A percentile compares a stretch with the other conserved stretches of the same genome.
Conservation (phyloP, 2,113 vertebrate genomes). For the Cichladusa arquata region DNA sequence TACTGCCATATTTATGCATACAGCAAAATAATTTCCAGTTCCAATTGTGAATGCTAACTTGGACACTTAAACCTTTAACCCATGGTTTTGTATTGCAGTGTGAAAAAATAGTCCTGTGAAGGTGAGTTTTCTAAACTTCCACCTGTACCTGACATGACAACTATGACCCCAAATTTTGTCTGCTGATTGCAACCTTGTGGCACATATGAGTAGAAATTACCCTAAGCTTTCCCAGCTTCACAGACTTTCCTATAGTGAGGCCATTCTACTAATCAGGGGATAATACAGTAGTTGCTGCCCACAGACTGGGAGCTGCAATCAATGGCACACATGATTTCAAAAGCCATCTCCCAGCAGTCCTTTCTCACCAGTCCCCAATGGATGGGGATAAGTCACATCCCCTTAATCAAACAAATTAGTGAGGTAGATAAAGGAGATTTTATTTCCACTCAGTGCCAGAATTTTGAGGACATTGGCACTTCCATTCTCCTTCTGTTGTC, state of each 20-base stretch:
- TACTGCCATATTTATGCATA: not conserved
- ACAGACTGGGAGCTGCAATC: not conserved
- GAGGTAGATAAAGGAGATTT: constrained; percentile 32
- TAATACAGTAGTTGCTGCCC: not conserved
- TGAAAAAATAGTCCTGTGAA: not conserved
- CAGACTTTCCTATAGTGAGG: not conserved
- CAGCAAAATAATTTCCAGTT: not conserved
- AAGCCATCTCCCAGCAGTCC: not conserved
- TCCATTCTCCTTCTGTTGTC: constrained; percentile 49
- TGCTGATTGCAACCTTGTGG: not conserved
- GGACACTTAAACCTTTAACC: not conserved
- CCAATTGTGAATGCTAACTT: not conserved
- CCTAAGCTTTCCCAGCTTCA: not conserved
- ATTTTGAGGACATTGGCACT: constrained; percentile 28
- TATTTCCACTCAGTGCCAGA: not conserved
- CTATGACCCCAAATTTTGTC: not conserved
- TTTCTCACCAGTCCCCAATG: not conserved
- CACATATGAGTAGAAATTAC: not conserved
- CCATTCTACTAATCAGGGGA: not conserved
- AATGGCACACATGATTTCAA: not conserved
- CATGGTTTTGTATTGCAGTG: fast-evolving
- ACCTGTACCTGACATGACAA: not conserved
- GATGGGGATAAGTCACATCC: not conserved
- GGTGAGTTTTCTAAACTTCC: not conserved
- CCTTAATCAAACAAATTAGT: constrained; percentile 43